Base-by-base conservation (phyloP, 2,888 invertebrate species). In the Cataglyphis livida region DNA sequence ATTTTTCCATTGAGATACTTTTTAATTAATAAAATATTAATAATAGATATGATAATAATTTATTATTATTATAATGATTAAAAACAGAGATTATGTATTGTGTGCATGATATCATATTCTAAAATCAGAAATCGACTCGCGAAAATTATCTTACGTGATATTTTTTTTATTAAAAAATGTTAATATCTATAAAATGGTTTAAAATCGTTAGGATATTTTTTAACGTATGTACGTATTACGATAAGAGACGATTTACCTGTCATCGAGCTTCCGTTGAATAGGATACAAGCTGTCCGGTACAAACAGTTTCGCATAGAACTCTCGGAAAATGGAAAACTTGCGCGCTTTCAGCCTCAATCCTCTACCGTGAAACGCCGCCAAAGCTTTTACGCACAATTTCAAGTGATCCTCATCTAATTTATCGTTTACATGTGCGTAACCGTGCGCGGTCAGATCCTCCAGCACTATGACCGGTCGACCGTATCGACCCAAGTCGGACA, bases 401-500 rank as follows among this genome's bases (percentile, higher is more conserved):
- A 92, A 81, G 61, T 93, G 93, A 44, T 91, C 85, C 51, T 87
- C 83, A 85, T 91, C 91, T 68, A 94, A 74, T 78, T 89, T 81
- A 25, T 84, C 76, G 32, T 88, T 78, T 41, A 81, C 35, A 21
- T 84, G 75, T 21, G 25, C 32, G 83, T 89, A 94, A 44, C 92
- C 93, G 3, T 65, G 70, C 28, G 89, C 87, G 71, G 87, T 85
- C 21, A 93, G 90, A 82, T 94, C 92, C 83, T 94, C 93, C 48
- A 93, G 78, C 15, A 93, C 94, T 25, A 94, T 85, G 38, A 90
- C 91, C 9, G 94, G 91, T 54, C 92, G 87, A 3, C 92, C 93
- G 73, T 94, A 93, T 81, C 90, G 88, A 6, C 93, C 93, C 86
- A 93, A 87, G 71, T 93, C 92, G 5, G 93, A 90, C 10, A 90